These are phyloP conservation scores for Aphodius sticticus DNA, from an alignment of 2,888 invertebrate species.

Conservation along the genomic window DNA sequence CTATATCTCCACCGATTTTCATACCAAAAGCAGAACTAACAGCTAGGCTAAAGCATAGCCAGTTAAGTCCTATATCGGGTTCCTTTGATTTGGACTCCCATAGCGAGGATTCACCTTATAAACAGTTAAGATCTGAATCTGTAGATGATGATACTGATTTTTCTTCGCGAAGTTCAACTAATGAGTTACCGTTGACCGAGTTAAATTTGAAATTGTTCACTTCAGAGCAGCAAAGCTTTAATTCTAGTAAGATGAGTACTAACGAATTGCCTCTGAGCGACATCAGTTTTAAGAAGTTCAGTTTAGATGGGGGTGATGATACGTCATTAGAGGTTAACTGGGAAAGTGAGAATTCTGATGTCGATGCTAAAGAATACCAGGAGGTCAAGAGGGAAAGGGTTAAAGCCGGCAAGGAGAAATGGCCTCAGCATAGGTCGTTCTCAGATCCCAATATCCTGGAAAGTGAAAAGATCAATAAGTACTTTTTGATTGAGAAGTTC, in stretches of 20 bases:
- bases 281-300: constrained; percentile 48
- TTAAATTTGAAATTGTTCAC: constrained; percentile 57
- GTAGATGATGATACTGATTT: constrained; percentile 52
- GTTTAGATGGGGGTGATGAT: constrained; percentile 25
- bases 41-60: constrained; percentile 35
- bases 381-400: constrained; percentile 13
- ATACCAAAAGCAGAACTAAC: constrained; percentile 53
- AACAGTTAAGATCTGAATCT: constrained; percentile 40
- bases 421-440: constrained; percentile 51
- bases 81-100: constrained; percentile 54
- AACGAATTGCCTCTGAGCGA: constrained; percentile 55
- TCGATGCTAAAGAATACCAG: constrained; percentile 30
- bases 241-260: constrained; percentile 46
- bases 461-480: constrained; percentile 35
- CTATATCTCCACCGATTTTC: constrained; percentile 49
- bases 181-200: constrained; percentile 72
- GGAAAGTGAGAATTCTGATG: constrained; percentile 48
- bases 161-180: constrained; percentile 64
- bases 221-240: constrained; percentile 42
- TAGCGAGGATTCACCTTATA: constrained; percentile 49
- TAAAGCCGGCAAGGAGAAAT: constrained; percentile 26
- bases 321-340: constrained; percentile 52
- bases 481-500: constrained; percentile 32
- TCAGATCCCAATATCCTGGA: constrained; percentile 59
- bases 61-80: constrained; percentile 56